Evolutionary conservation across 2,113 vertebrate species (phyloP), one percentile per base, ranked within the genome.

Genomic region (Atrichornis clamosus): DNA sequence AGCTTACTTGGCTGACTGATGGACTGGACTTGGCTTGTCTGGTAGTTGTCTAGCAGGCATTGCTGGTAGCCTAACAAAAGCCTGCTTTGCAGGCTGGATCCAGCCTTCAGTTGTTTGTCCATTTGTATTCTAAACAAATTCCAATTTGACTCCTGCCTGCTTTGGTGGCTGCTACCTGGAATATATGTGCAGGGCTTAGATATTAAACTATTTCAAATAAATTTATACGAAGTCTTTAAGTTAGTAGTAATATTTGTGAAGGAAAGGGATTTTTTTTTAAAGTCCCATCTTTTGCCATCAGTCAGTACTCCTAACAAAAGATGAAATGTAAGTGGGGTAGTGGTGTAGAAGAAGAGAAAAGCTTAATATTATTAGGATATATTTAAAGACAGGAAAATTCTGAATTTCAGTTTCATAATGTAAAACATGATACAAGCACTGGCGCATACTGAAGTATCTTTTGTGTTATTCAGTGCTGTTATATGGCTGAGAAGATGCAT

Each of bases 41-140:
- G 9, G 12, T 59, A 69, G 53, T 8, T 95, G 76, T 63, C 83
- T 74, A 70, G 68, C 83, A 74, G 83, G 72, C 63, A 16, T 52
- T 93, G 53, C 79, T 0, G 0, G 11, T 88, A 68, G 50, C 63
- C 56, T 74, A 44, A 83, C 62, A 90, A 93, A 97, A 90, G 64
- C 68, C 52, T 86, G 85, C 65, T 95, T 65, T 93, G 72, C 92
- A 70, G 50, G 63, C 90, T 95, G 72, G 21, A 62, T 88, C n/a
- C 59, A 62, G 27, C 67, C 39, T 85, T 69, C 77, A 50, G 32
- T 53, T 83, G 75, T 2, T 76, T 73, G 56, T 88, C 88, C 50
- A 77, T 88, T 63, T 95, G 64, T 93, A 70, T 95, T 86, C 79
- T 77, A 62, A 95, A 83, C 59, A 92, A 89, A 65, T 92, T 88